These are phyloP conservation scores for Fukomys damarensis DNA, from an alignment of 2,113 vertebrate genomes.

Conservation along the genomic window DNA sequence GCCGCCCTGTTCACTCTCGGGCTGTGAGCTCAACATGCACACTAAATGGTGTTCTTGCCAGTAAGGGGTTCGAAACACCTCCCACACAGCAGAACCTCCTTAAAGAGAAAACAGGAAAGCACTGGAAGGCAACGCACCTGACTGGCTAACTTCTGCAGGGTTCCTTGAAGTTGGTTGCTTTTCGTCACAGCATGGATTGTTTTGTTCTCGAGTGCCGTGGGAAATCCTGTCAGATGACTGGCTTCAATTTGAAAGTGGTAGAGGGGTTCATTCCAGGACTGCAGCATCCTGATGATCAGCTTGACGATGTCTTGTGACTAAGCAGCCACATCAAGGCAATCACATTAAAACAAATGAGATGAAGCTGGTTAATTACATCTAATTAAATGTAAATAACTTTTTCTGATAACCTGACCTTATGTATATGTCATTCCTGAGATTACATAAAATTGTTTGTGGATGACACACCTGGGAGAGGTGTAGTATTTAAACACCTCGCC, in stretches of 20 bases:
- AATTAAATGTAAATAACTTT: not conserved
- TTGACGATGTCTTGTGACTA: conserved; percentile 86
- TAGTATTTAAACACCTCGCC: not conserved
- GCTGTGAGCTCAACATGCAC: no score
- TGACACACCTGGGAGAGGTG: not conserved
- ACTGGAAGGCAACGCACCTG: no score
- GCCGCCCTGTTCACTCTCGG: no score
- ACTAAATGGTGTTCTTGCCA: no score
- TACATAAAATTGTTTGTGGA: not conserved
- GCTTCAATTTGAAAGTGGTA: conserved; percentile 85
- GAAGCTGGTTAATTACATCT: not conserved
- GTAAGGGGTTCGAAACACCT: not conserved
- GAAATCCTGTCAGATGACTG: conserved; percentile 84
- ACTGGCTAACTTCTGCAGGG: conserved; percentile 88
- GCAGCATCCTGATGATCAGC: conserved; percentile 83
- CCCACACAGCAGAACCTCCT: not conserved
- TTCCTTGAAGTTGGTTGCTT: conserved; percentile 85
- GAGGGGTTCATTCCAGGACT: conserved; percentile 85
- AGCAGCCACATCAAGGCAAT: not conserved
- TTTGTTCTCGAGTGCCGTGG: conserved; percentile 86
- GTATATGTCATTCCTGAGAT: not conserved
- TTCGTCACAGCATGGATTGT: no score
- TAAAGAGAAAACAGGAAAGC: not conserved
- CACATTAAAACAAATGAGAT: not conserved
- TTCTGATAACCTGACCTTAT: not conserved